Evolutionary conservation across 2,888 invertebrate species (phyloP), one percentile per base, ranked within the genome.

Genomic region (Zonitis immaculata): DNA sequence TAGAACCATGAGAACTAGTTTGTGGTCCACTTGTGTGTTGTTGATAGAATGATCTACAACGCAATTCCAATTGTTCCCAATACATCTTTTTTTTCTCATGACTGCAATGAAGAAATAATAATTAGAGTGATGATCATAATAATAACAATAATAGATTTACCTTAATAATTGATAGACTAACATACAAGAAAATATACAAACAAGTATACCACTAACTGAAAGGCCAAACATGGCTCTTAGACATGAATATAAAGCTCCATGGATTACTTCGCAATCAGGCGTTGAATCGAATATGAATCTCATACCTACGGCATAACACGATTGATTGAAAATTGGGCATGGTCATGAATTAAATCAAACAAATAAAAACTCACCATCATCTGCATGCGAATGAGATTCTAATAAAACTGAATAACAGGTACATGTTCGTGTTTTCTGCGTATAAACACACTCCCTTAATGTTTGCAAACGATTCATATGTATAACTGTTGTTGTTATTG

Each of bases 51-150:
- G 91, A 89, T 56, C 92, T 80, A 72, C 93, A 90, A 51, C 91
- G 80, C 48, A 92, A 75, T 72, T 93, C 93, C 73, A 94, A 71
- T 76, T 94, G 92, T 67, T 92, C 92, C 93, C 94, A 94, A 74
- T 94, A 94, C 88, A 91, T 92, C 77, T 93, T 94, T 79, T 94
- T 94, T 58, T 91, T 87, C 76, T 94, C 94, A 71, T 94, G 94
- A 62, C 92, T 91, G 69, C 25, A 25, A 14, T 43, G 22, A 14
- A 1, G 0, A 22, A 8, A 12, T n/a, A 11, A 2, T 4, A 22
- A 18, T 43, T 11, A 16, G 14, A 8, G 12, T 14, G 16, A 16
- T 16, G 6, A 9, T 20, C 27, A 7, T 22, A 7, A 26, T n/a
- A n/a, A n/a, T n/a, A n/a, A 27, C 5, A 9, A 11, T 1, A 14